Evolutionary conservation across 2,113 vertebrate species (phyloP).

Genomic region (Eulacestoma nigropectus): DNA sequence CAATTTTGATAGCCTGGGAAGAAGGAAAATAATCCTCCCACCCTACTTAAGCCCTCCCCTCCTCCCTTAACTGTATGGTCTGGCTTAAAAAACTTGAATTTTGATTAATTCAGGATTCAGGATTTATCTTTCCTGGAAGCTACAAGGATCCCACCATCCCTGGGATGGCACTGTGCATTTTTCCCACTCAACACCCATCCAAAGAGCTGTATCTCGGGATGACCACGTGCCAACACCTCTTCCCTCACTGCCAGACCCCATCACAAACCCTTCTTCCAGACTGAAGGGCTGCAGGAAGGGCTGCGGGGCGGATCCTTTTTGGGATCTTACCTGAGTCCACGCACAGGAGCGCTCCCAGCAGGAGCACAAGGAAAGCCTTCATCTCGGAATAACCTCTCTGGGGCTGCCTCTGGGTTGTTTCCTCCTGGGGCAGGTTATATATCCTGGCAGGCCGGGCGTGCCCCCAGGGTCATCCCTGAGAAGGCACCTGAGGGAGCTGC

Average conservation of each 20-base stretch:
- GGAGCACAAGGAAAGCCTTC: slow-evolving; percentile 13
- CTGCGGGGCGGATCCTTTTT: fast-evolving
- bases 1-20: neutral
- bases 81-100: neutral
- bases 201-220: fast-evolving
- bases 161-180: neutral
- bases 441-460: neutral
- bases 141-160: neutral
- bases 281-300: no score
- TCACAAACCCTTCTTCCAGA: neutral
- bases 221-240: fast-evolving
- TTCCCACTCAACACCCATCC: neutral
- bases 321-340: slow-evolving; percentile 35
- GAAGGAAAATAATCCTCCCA: neutral
- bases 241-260: neutral
- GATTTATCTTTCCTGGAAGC: neutral
- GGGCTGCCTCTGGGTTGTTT: neutral
- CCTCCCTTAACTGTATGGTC: no score
- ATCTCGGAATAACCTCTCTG: neutral
- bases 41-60: neutral
- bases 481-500: neutral
- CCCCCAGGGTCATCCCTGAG: neutral
- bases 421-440: neutral
- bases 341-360: slow-evolving; percentile 32
- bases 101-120: neutral